Conservation (phyloP, 2,888 invertebrate species). For the Neoascia interrupta region DNA sequence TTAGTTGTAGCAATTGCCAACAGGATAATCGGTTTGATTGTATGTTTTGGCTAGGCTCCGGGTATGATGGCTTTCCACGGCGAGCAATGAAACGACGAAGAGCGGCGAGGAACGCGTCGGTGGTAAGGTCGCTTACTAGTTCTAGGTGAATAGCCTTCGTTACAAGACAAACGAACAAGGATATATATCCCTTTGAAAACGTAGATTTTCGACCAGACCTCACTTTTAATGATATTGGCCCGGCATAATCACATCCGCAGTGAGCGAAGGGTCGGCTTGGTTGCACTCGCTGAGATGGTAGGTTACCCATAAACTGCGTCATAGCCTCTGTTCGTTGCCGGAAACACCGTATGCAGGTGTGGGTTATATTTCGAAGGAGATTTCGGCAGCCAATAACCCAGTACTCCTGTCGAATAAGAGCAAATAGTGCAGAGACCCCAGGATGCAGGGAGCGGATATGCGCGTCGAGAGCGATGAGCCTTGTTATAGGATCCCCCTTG, state of each 20-base stretch:
- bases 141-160: slow-evolving; percentile 40
- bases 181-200: too few species aligned
- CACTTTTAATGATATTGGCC: too few species aligned
- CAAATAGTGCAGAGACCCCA: not conserved
- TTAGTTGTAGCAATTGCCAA: slow-evolving; percentile 12
- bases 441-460: not conserved
- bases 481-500: not conserved
- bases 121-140: slow-evolving; percentile 43
- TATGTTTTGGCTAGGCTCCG: not conserved
- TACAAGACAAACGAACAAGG: slow-evolving; percentile 34
- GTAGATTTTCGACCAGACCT: too few species aligned
- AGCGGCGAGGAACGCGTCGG: too few species aligned
- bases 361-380: not conserved
- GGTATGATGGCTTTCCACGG: slow-evolving; percentile 34
- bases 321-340: not conserved
- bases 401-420: not conserved
- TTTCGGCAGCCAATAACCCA: not conserved
- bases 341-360: not conserved
- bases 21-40: not conserved
- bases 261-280: too few species aligned
- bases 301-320: not conserved
- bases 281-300: not conserved
- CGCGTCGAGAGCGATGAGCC: not conserved
- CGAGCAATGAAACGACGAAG: slow-evolving; percentile 29
- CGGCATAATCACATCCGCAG: too few species aligned